Base-by-base conservation (phyloP, 1,140 invertebrate species). In the Rhagoletis pomonella region DNA sequence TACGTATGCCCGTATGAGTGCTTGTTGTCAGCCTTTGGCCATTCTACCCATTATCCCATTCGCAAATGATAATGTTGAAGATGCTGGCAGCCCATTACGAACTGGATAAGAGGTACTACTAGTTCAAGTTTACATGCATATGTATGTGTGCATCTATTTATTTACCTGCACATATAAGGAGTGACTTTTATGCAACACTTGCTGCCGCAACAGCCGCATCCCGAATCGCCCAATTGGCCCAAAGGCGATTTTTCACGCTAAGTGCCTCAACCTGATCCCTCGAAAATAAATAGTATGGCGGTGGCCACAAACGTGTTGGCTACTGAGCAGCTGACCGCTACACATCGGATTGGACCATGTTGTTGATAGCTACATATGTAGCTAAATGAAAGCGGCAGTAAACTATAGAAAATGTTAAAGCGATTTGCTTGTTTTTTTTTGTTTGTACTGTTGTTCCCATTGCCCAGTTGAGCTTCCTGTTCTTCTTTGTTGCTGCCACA, bases 401-500 rank as follows among this genome's bases (percentile, higher is more conserved):
- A 77, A 77, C 69, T 50, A 77, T 47, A 77, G 29, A 29, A 29
- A 29, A 29, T 59, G 58, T 1, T 59, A 59, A 59, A 59, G 58
- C 17, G 62, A 4, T n/a, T 77, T 50, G 44, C 47, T 77, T 39
- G 5, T 67, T 39, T 67, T 2, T 67, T 2, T 42, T 77, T 47
- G 69, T 29, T 42, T 77, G 44, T 44, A n/a, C 47, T 77, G 44
- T 47, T 77, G 69, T 77, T 50, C 69, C 9, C 44, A 77, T 77
- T 44, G 42, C 69, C 4, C 39, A 77, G 69, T 77, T 77, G 39
- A 77, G 69, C 69, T 77, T 77, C 69, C 69, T 77, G 69, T 77
- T 77, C 44, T 77, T 44, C 42, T 44, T 77, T n/a, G 42, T 77
- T 50, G 69, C 17, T 77, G 44, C 69, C 39, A 9, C 69, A 47